These are phyloP conservation scores for Gonocerus acuteangulatus DNA, from an alignment of 2,888 invertebrate genomes.

Conservation along the genomic window DNA sequence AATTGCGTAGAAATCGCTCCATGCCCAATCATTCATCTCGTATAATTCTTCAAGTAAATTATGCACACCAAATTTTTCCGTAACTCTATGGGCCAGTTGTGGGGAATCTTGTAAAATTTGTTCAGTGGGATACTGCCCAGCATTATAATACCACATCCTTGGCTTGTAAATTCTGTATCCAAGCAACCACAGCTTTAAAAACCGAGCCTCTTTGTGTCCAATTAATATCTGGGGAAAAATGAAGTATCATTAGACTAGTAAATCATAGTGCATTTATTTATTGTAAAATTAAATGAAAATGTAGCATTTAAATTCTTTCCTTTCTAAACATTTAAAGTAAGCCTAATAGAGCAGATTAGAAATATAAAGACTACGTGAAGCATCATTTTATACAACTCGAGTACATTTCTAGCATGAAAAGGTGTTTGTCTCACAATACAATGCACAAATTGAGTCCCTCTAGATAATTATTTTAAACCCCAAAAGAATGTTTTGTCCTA, in stretches of 20 bases:
- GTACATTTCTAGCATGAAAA: too few relatives aligned
- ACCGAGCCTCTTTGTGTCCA: constrained; percentile 42
- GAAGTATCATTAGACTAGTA: background rate
- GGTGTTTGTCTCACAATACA: too few relatives aligned
- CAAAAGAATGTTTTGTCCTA: too few relatives aligned
- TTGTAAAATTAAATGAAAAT: too few relatives aligned
- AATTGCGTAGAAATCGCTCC: constrained; percentile 40
- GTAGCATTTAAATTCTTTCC: too few relatives aligned
- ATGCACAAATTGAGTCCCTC: too few relatives aligned
- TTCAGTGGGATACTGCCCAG: constrained; percentile 43
- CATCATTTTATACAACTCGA: too few relatives aligned
- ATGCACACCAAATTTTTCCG: constrained; percentile 42
- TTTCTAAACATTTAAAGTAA: too few relatives aligned
- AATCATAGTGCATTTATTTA: background rate
- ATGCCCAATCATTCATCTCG: constrained; percentile 38
- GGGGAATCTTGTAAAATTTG: constrained; percentile 41
- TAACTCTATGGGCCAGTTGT: constrained; percentile 42
- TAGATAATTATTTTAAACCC: too few relatives aligned
- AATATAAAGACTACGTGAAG: too few relatives aligned
- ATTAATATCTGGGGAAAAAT: constrained; percentile 41
- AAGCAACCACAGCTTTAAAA: constrained; percentile 42
- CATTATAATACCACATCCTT: constrained; percentile 44
- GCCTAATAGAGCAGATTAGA: too few relatives aligned
- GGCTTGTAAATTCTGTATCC: constrained; percentile 42
- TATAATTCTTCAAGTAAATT: constrained; percentile 42